Conservation (phyloP, 2,113 vertebrate genomes). For the Gymnorhina tibicen region DNA sequence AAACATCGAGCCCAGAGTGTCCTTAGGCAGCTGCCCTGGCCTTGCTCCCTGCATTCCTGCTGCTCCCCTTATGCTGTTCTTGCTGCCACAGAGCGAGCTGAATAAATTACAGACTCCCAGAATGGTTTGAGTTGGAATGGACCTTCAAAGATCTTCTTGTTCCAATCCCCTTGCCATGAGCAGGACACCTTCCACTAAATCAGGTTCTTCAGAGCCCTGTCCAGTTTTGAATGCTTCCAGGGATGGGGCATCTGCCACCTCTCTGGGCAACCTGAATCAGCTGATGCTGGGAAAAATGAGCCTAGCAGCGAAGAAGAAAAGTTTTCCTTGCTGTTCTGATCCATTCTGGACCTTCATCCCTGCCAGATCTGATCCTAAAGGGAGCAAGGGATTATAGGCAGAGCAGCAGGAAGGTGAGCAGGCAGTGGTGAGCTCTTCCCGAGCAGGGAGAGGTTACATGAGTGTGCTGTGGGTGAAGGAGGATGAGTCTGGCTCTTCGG, state of each 20-base stretch:
- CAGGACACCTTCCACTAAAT: not conserved
- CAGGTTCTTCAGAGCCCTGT: not conserved
- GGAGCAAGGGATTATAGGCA: too few relatives aligned
- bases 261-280: not conserved
- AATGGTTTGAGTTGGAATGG: not conserved
- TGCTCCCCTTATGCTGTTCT: not conserved
- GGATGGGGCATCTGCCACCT: not conserved
- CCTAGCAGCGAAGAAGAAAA: not conserved
- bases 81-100: not conserved
- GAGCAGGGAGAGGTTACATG: accelerated
- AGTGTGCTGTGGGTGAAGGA: not conserved
- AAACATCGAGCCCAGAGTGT: not conserved
- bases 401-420: not conserved
- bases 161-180: not conserved
- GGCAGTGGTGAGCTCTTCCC: not conserved
- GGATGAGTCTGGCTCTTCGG: not conserved
- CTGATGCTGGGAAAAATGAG: not conserved
- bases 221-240: not conserved
- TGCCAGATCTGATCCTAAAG: not conserved
- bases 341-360: not conserved
- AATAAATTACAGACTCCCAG: not conserved
- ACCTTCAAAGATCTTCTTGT: not conserved
- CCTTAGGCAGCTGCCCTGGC: not conserved
- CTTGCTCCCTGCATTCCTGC: not conserved
- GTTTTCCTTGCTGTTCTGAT: not conserved